Evolutionary conservation across 2,888 invertebrate genomes (phyloP), one percentile per base, ranked within the genome.

Genomic region (Zaprionus bogoriensis): DNA sequence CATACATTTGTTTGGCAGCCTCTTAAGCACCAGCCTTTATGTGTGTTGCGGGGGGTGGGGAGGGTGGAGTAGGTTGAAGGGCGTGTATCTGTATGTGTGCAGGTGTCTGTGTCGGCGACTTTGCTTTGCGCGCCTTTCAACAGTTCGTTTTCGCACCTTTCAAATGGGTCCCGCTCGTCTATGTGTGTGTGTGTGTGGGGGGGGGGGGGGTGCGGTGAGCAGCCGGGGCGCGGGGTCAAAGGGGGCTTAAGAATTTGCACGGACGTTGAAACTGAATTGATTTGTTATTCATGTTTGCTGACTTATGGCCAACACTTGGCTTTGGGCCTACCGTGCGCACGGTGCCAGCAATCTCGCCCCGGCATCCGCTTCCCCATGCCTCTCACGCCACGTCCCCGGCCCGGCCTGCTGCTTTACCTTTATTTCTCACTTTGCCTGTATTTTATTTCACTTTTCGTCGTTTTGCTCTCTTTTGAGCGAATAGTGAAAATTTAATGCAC

Each of bases 231-330:
- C 6, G 30, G 51, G 12, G 23, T n/a, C n/a, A 39, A 42, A 20
- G 52, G 36, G 44, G 46, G 61, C 78, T 67, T 58, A 72, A 75
- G 86, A 71, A 73, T 74, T 85, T 73, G 73, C 74, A 62, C 59
- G 54, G 51, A 64, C 66, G 73, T 81, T 82, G 77, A 88, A 87
- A 82, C 78, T 69, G 83, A 87, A 87, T 87, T 88, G 87, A 88
- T 87, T 87, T 88, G 88, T 88, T 87, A 87, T 88, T 88, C 87
- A 87, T 87, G 87, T 86, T 81, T 83, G 79, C 87, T 87, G 87
- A 87, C 88, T 88, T 87, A 87, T 87, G 79, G 88, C 77, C 84
- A 87, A 81, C 87, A 84, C 82, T 82, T 84, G 20, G 77, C 75
- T 71, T 69, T 74, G 84, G 71, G 84, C 80, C 80, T 81, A 86